Percentiles rank a stretch among this genome's conserved stretches.
Conservation (phyloP, 2,797 vertebrate genomes). For the Ctenosaura bakeri region DNA sequence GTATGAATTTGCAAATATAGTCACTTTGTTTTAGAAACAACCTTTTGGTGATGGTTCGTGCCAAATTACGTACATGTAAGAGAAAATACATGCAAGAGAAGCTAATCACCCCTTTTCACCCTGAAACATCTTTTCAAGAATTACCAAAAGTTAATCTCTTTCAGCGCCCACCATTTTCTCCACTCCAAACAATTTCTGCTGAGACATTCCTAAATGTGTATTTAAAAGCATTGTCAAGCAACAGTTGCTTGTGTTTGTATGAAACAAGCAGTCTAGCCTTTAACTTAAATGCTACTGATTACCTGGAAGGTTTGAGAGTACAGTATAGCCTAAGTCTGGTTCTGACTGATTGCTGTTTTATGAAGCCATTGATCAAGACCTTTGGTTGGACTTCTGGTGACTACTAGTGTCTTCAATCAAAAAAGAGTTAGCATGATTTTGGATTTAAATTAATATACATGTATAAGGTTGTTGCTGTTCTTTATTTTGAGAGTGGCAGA, state of each 20-base stretch:
- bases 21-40: conserved; percentile 5
- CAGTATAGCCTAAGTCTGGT: background rate
- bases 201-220: background rate
- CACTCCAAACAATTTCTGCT: background rate
- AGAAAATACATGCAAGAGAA: too few relatives aligned
- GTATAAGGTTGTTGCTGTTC: background rate
- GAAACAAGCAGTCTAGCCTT: background rate
- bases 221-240: background rate
- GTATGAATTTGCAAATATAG: conserved; percentile 12
- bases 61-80: background rate
- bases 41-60: background rate
- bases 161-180: background rate
- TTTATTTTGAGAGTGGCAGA: too few relatives aligned
- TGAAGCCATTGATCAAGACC: background rate
- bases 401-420: background rate
- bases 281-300: background rate
- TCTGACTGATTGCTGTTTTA: background rate
- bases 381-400: background rate
- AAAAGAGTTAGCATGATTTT: background rate
- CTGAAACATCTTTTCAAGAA: background rate
- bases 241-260: background rate
- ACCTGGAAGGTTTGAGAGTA: background rate
- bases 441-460: background rate
- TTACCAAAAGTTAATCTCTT: background rate
- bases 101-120: background rate